A percentile compares a stretch with the other conserved stretches of the same genome.
These are phyloP conservation scores for Excalfactoria chinensis DNA, from an alignment of 2,113 vertebrate species.

Conservation along the genomic window DNA sequence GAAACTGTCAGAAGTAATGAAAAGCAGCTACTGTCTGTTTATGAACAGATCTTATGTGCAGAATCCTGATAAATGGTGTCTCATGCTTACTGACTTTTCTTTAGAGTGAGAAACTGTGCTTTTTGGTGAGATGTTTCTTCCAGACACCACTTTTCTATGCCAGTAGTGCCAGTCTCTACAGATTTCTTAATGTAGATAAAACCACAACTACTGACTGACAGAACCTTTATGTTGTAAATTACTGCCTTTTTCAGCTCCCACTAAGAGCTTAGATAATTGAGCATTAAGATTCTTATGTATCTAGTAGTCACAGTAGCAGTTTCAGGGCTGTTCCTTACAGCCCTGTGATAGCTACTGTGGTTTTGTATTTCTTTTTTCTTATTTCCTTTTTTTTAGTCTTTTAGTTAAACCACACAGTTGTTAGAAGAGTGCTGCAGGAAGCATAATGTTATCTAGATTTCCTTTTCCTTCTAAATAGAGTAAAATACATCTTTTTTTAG, in stretches of 20 bases:
- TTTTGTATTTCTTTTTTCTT: not conserved
- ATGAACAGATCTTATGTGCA: accelerated
- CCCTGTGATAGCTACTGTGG: accelerated
- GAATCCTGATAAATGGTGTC: not conserved
- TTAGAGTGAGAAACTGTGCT: not conserved
- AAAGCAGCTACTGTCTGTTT: accelerated
- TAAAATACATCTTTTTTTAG: not conserved
- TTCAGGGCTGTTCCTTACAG: not conserved
- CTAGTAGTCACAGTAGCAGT: not conserved
- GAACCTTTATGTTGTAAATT: not conserved
- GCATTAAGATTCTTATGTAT: not conserved
- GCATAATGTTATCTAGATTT: not conserved
- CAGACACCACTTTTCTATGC: not conserved
- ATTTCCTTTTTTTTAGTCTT: not conserved
- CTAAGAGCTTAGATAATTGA: not conserved
- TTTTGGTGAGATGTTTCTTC: not conserved
- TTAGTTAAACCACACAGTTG: not conserved
- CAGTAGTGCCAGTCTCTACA: not conserved
- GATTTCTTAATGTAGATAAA: not conserved
- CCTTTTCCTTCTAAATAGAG: not conserved
- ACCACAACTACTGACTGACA: not conserved
- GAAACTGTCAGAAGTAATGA: not conserved
- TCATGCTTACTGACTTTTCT: not conserved
- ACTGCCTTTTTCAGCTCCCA: not conserved
- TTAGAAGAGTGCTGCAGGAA: not conserved